Base-by-base conservation (phyloP, 2,797 vertebrate genomes). In the Orestias chungarensis region DNA sequence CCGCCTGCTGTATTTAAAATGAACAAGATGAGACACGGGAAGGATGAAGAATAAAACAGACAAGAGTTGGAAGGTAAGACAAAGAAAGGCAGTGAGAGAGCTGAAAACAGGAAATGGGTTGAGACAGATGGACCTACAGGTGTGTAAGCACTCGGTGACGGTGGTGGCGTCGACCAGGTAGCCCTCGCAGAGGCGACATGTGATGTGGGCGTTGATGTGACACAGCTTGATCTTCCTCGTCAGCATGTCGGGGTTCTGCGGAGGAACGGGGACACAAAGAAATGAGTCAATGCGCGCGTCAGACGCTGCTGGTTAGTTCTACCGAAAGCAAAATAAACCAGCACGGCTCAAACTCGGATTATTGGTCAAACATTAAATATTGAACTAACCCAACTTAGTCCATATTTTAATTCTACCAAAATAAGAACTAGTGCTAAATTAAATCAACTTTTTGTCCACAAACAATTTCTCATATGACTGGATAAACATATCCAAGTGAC, bases 181-280 rank as follows among this genome's bases (percentile, higher is more conserved):
- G 83, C 98, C 98, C 84, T 97, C 97, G 91, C 97, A 99, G 89
- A 99, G 94, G 74, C 96, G 97, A 95, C 97, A 99, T 73, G 98
- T 99, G 93, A 99, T 99, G 93, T 99, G 98, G 95, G 96, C 96
- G 55, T 99, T 99, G 92, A 99, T 99, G 93, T 99, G 97, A 97
- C 97, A 97, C 90, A 99, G 95, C 91, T 98, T 98, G 87, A 99
- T 99, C 95, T 98, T 99, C 93, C 98, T 95, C 66, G 97, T 99
- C 95, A 99, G 94, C 97, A 99, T 99, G 95, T 98, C 94, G 87
- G 95, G 94, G 93, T 94, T 95, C 94, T 95, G 72, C 2, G 9
- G 75, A 12, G 27, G 42, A 68, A 38, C 10, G 40, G 14, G 1
- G 35, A 67, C 9, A 79, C 18, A 49, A 65, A 14, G 8, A n/a